Conservation (phyloP, 2,888 invertebrate species). For the Dynastes tityus region DNA sequence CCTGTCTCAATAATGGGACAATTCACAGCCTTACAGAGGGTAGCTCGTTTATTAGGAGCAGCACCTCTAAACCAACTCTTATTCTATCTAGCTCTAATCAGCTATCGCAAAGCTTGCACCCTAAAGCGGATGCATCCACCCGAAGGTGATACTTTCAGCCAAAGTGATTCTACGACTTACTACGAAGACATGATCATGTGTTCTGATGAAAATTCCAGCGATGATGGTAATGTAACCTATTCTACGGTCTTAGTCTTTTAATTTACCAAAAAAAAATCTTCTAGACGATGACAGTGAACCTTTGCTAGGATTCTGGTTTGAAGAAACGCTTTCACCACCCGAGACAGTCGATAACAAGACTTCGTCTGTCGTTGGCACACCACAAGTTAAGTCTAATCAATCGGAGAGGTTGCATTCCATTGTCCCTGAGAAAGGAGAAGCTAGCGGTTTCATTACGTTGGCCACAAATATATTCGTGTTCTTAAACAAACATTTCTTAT, state of each 20-base stretch:
- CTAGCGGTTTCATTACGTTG: slow-evolving; percentile 87
- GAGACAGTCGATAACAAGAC: slow-evolving; percentile 77
- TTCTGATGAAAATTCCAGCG: slow-evolving; percentile 91
- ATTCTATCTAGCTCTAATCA: slow-evolving; percentile 90
- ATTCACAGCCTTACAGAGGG: slow-evolving; percentile 80
- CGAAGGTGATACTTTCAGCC: slow-evolving; percentile 88
- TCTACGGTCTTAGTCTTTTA: not conserved
- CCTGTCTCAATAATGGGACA: slow-evolving; percentile 78
- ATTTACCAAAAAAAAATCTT: slow-evolving; percentile 9
- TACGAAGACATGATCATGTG: slow-evolving; percentile 95
- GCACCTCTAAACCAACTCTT: slow-evolving; percentile 87
- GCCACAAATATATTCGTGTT: slow-evolving; percentile 91
- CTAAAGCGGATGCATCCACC: slow-evolving; percentile 87
- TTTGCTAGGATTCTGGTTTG: slow-evolving; percentile 94
- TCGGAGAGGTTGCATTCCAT: slow-evolving; percentile 72
- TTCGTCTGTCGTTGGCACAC: slow-evolving; percentile 58
- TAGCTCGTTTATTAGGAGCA: slow-evolving; percentile 79
- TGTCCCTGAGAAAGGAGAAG: slow-evolving; percentile 85
- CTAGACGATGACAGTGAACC: slow-evolving; percentile 86
- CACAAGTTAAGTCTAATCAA: slow-evolving; percentile 66
- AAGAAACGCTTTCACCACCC: slow-evolving; percentile 90
- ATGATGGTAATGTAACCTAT: slow-evolving; percentile 79
- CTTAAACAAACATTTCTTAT: slow-evolving; percentile 86
- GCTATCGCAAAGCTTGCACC: slow-evolving; percentile 92
- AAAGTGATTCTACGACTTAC: slow-evolving; percentile 95